These are phyloP conservation scores for Littorina saxatilis DNA, from an alignment of 1,140 invertebrate species.

Conservation along the genomic window DNA sequence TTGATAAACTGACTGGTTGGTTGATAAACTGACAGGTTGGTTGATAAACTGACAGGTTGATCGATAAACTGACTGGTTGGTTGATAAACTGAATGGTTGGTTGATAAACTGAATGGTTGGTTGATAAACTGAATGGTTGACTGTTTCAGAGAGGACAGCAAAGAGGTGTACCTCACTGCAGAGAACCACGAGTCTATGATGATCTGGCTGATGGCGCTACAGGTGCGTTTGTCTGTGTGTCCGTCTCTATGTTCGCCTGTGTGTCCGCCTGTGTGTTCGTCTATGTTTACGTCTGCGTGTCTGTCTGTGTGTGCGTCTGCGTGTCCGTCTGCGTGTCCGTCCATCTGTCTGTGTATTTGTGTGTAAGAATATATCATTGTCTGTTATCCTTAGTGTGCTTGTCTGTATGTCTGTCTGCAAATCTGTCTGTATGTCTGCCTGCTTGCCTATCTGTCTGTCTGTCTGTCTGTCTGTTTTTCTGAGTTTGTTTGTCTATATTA, in stretches of 20 bases:
- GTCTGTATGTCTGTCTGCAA: background rate
- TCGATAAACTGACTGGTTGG: no score
- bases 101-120: no score
- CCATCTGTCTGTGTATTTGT: constrained; percentile 4
- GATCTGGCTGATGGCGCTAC: constrained; percentile 76
- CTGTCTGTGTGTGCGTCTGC: background rate
- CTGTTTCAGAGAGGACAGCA: constrained; percentile 70
- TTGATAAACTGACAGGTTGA: no score
- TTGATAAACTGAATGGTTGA: constrained; percentile 19
- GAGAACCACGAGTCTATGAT: constrained; percentile 76
- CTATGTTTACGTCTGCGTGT: background rate
- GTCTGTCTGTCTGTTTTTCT: no score
- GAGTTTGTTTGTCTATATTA: background rate
- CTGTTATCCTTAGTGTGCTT: background rate
- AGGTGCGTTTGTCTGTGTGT: constrained; percentile 57
- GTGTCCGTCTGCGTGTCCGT: background rate
- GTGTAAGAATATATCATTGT: background rate
- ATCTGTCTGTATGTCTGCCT: background rate
- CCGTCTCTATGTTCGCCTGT: constrained; percentile 1
- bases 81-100: no score
- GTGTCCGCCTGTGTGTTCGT: background rate
- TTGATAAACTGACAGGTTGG: no score
- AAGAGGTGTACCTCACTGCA: constrained; percentile 74
- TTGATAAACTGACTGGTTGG: no score
- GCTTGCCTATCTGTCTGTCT: no score